Base-by-base conservation (phyloP, 2,797 vertebrate species). In the Scomberomorus guttatus region DNA sequence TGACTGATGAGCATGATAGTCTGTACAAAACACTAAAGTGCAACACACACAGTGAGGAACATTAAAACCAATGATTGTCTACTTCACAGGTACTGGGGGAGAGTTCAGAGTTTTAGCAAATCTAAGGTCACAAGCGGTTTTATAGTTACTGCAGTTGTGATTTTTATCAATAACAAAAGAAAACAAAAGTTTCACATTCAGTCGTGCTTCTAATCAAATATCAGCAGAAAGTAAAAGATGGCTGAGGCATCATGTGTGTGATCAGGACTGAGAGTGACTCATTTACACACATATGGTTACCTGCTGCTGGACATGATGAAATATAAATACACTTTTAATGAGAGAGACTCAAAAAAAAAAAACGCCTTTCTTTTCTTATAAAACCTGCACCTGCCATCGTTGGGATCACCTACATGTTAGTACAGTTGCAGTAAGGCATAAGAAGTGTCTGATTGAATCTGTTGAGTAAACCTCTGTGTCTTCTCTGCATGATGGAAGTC, bases 51-150 rank as follows among this genome's bases (percentile, higher is more conserved):
- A 68, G 50, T 52, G 58, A 46, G 63, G 32, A 51, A 71, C 24
- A 54, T 64, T 24, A 75, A 77, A 94, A 92, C n/a, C 79, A 80
- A 80, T 94, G 97, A 97, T 96, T 97, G 96, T 97, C 96, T 77
- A 78, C 75, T 76, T 90, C 68, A 95, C 90, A 91, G 80, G 10
- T 32, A 89, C 82, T 79, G 87, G 90, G 82, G 91, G 6, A 5
- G 3, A 22, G 34, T 25, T 34, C 96, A 96, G 92, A 96, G 95
- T 18, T 50, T 50, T 93, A 96, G 96, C 95, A 94, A 95, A 94
- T 17, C 92, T 85, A 91, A 92, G 60, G 68, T 91, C 88, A 89
- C 90, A 88, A 62, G 63, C 15, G 34, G 18, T 17, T 59, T 7
- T 51, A 2, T 48, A 48, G 15, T 72, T 14, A 46, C 51, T 74